A percentile compares a stretch with the other conserved stretches of the same genome.
phyloP scores from a whole-genome alignment of 1,140 invertebrate genomes.

The Ceratitis capitata region DNA sequence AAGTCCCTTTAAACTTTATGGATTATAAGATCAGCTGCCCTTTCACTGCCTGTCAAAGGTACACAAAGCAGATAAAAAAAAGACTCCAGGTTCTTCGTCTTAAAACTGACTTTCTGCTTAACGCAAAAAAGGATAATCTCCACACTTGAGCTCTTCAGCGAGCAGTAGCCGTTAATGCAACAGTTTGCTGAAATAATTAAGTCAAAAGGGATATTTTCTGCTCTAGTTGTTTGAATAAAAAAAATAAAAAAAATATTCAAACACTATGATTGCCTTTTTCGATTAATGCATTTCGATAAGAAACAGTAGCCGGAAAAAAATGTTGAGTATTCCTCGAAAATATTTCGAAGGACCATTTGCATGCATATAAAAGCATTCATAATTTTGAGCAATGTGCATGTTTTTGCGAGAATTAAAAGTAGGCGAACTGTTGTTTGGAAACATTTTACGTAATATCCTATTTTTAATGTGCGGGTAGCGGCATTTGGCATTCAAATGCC shows the following conservation, averaged over 20 bases:
- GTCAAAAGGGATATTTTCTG: slow-evolving; percentile 13
- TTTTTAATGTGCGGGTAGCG: too few species aligned
- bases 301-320: not conserved
- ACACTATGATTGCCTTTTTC: not conserved
- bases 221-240: not conserved
- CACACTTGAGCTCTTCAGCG: not conserved
- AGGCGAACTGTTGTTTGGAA: not conserved
- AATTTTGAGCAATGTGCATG: too few species aligned
- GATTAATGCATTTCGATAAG: not conserved
- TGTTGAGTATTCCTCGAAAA: not conserved
- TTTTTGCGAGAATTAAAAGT: not conserved
- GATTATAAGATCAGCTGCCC: slow-evolving; percentile 33
- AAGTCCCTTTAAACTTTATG: not conserved
- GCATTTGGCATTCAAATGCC: too few species aligned
- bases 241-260: not conserved
- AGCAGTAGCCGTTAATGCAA: not conserved
- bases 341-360: too few species aligned
- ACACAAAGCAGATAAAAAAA: not conserved
- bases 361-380: too few species aligned
- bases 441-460: not conserved
- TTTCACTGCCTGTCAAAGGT: not conserved
- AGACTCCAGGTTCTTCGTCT: not conserved
- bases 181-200: slow-evolving; percentile 35
- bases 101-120: slow-evolving; percentile 4
- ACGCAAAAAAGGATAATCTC: slow-evolving; percentile 13